Evolutionary conservation across 2,113 vertebrate species (phyloP).

Genomic region (Periophthalmodon schlosseri): DNA sequence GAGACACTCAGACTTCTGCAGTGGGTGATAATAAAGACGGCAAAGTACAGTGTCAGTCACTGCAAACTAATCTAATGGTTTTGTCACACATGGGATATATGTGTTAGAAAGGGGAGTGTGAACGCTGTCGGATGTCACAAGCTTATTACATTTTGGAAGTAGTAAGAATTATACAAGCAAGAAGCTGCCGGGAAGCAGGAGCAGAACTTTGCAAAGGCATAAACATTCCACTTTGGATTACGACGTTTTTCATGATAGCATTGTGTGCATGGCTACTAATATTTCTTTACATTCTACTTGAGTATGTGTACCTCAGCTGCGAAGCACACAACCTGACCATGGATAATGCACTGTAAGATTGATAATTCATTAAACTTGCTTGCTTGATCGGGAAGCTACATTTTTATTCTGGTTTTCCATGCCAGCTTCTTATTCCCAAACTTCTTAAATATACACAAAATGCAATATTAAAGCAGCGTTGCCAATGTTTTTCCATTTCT

Average conservation of each 20-base stretch:
- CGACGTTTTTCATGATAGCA: not conserved
- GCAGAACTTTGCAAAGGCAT: not conserved
- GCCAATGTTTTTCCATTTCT: too few species aligned
- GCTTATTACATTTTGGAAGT: not conserved
- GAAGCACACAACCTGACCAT: not conserved
- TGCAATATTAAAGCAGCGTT: not conserved
- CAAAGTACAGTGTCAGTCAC: not conserved
- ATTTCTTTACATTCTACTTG: too few species aligned
- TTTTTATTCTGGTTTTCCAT: not conserved
- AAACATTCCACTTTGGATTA: not conserved
- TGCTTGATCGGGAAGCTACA: not conserved
- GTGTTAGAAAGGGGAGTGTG: not conserved
- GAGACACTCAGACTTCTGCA: slow-evolving; percentile 17
- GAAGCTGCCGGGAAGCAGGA: not conserved
- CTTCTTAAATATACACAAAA: not conserved
- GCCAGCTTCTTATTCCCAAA: too few species aligned
- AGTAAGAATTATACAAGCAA: not conserved
- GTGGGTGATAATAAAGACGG: slow-evolving; percentile 17
- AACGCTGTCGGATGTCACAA: not conserved
- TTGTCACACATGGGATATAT: not conserved
- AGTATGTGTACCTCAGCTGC: too few species aligned
- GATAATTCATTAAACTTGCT: not conserved
- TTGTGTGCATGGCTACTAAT: too few species aligned
- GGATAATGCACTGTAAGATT: not conserved
- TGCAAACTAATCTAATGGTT: not conserved